A percentile compares a stretch with the other conserved stretches of the same genome.
Evolutionary conservation across 2,888 invertebrate species (phyloP).

Genomic region (Pseudoips prasinana): DNA sequence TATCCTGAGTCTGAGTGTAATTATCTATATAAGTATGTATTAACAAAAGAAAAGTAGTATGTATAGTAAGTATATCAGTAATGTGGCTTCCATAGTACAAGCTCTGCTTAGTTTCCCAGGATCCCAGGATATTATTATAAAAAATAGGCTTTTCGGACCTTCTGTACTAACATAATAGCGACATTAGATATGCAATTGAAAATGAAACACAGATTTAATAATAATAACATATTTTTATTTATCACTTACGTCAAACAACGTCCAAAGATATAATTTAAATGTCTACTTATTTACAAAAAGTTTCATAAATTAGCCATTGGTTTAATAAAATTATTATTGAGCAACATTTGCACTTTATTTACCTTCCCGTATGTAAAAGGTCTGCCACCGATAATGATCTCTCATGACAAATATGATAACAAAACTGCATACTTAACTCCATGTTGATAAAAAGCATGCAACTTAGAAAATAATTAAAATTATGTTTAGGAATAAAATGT

Average conservation of each 20-base stretch:
- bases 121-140: too few relatives aligned
- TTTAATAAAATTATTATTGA: constrained; percentile 46
- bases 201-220: too few relatives aligned
- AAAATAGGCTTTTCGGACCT: too few relatives aligned
- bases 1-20: too few relatives aligned
- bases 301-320: constrained; percentile 28
- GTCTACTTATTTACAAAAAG: constrained; percentile 64
- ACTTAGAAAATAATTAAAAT: constrained; percentile 19
- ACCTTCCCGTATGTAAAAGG: constrained; percentile 38
- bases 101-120: too few relatives aligned
- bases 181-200: too few relatives aligned
- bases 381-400: constrained; percentile 58
- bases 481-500: constrained; percentile 19
- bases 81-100: too few relatives aligned
- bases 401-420: constrained; percentile 40
- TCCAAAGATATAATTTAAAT: constrained; percentile 45
- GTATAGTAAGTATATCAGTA: too few relatives aligned
- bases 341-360: constrained; percentile 40
- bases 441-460: constrained; percentile 36
- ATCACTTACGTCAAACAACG: constrained; percentile 38
- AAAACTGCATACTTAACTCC: constrained; percentile 58
- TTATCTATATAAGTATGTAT: too few relatives aligned
- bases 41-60: too few relatives aligned
- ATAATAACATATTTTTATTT: too few relatives aligned
- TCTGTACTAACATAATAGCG: too few relatives aligned